Base-by-base conservation (phyloP, 2,888 invertebrate species). In the Sabatieria punctata region DNA sequence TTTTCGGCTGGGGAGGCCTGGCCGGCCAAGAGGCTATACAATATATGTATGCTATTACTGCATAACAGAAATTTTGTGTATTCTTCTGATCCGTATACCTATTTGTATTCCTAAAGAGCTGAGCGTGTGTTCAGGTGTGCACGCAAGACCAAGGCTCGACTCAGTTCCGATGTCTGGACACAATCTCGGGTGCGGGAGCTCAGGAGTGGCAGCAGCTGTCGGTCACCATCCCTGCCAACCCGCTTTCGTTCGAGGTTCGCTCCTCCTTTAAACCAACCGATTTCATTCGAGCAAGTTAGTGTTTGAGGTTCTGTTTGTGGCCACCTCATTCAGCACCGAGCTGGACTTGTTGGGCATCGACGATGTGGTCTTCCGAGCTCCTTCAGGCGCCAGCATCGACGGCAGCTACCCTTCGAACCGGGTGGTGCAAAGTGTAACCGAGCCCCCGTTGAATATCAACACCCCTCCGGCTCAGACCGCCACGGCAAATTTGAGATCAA, bases 261-360 rank as follows among this genome's bases (percentile, higher is more conserved):
- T 11, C 8, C 30, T 30, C 30, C 8, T 30, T 30, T 30, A 11
- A 11, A 30, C 8, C 8, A 30, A 8, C 30, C 8, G 30, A 30
- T 30, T 15, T 8, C 30, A 30, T 11, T 11, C 8, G 8, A 8
- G 15, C 8, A 30, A 30, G 30, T 15, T 11, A 30, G 8, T 41
- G 22, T 22, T 33, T 39, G 36, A 45, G 45, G 45, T 47, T n/a
- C 19, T 44, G 15, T 19, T 47, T 18, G 43, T 43, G 11, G 48
- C 45, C n/a, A 3, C 30, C 22, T 36, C 27, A 13, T 48, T 48
- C 42, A 35, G 33, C 21, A 41, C 45, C 18, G 45, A 38, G 11
- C 15, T 45, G 23, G 48, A 48, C 33, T 23, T 41, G 2, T 15
- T 48, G 18, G 48, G 48, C 24, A n/a, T 48, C 19, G 48, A 48